Conservation (phyloP, 2,113 vertebrate species). For the Rhombomys opimus region DNA sequence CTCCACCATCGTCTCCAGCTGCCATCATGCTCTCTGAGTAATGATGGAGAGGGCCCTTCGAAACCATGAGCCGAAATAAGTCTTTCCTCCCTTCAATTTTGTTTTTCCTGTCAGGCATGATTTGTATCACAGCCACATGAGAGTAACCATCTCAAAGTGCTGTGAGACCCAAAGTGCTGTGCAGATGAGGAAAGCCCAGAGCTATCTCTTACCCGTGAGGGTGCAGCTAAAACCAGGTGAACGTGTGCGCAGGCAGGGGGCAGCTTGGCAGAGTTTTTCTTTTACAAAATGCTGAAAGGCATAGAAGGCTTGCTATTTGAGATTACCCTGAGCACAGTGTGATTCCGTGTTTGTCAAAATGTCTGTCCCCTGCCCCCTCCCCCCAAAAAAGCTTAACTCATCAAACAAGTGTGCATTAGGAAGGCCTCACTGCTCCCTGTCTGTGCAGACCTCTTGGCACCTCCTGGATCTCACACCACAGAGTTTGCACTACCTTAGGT, state of each 20-base stretch:
- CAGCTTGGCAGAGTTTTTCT: background rate
- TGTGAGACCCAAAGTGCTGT: too few relatives aligned
- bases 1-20: background rate
- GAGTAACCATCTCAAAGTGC: background rate
- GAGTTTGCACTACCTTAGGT: background rate
- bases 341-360: background rate
- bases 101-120: background rate
- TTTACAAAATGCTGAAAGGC: background rate
- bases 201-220: background rate
- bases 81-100: background rate
- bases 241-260: background rate
- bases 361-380: too few relatives aligned
- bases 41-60: background rate
- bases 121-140: background rate
- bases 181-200: background rate
- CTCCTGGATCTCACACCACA: slow-evolving; percentile 44
- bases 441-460: background rate
- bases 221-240: background rate
- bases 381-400: background rate
- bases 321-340: background rate
- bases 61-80: background rate
- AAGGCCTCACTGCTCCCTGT: background rate
- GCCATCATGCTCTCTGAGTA: background rate
- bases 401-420: background rate
- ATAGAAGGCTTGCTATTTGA: background rate